These are phyloP conservation scores for Eupithecia exiguata DNA, from an alignment of 2,888 invertebrate genomes.

Conservation along the genomic window DNA sequence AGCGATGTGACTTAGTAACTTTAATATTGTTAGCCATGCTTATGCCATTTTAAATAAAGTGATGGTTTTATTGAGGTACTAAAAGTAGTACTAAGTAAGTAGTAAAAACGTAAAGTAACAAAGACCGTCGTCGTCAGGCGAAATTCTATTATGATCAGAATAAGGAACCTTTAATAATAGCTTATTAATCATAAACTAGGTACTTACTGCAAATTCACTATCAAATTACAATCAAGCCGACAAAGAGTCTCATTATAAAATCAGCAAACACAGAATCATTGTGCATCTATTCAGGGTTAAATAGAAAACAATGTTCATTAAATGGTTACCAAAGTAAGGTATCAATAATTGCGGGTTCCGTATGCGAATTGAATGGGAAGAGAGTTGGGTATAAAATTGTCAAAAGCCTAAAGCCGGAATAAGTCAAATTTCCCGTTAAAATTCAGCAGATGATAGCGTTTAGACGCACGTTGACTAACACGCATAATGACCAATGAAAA, in stretches of 20 bases:
- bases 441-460: neutral
- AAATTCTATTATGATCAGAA: too few species aligned
- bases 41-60: too few species aligned
- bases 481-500: too few species aligned
- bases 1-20: too few species aligned
- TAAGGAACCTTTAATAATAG: too few species aligned
- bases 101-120: too few species aligned
- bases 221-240: constrained; percentile 33
- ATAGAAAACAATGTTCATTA: constrained; percentile 81
- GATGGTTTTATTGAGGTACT: too few species aligned
- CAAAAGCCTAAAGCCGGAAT: neutral
- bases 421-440: neutral
- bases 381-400: neutral
- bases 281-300: constrained; percentile 62
- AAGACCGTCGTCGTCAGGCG: too few species aligned
- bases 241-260: constrained; percentile 46
- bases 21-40: too few species aligned
- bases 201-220: constrained; percentile 11
- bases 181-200: neutral
- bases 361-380: constrained; percentile 60
- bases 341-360: constrained; percentile 68
- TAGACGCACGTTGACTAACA: too few species aligned
- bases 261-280: constrained; percentile 31
- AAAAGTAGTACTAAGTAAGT: too few species aligned
- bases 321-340: constrained; percentile 77